phyloP scores from a whole-genome alignment of 2,888 invertebrate species.

The Philaethria dido region DNA sequence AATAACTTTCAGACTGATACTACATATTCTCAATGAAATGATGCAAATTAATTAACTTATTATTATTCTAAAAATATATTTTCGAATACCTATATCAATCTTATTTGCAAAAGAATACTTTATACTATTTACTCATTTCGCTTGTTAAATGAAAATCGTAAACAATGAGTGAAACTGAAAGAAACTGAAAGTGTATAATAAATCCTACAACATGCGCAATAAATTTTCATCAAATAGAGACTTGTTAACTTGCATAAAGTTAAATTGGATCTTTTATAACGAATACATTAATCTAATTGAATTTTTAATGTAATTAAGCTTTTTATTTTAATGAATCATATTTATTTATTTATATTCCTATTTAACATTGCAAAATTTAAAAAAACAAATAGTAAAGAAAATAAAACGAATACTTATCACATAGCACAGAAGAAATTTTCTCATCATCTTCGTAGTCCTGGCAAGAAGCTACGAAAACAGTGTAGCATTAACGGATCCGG shows the following conservation, averaged over 20 bases:
- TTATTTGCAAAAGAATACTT: not conserved
- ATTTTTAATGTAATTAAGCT: constrained; percentile 17
- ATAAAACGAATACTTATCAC: too few relatives aligned
- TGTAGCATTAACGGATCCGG: too few relatives aligned
- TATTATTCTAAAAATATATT: too few relatives aligned
- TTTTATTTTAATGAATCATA: not conserved
- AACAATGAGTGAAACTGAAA: constrained; percentile 21
- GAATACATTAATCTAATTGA: constrained; percentile 16
- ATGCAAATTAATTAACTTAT: too few relatives aligned
- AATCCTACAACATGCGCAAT: constrained; percentile 17
- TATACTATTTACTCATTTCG: not conserved
- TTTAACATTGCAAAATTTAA: too few relatives aligned
- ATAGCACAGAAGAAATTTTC: too few relatives aligned
- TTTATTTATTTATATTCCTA: not conserved
- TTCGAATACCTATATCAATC: too few relatives aligned
- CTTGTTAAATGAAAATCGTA: constrained; percentile 16
- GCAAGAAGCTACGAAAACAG: too few relatives aligned
- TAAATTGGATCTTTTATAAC: constrained; percentile 26
- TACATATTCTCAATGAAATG: too few relatives aligned
- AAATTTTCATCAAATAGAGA: constrained; percentile 26
- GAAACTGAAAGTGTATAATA: constrained; percentile 27
- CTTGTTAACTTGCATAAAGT: constrained; percentile 26
- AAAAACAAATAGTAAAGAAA: too few relatives aligned
- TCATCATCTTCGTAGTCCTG: too few relatives aligned
- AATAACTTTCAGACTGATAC: too few relatives aligned